Base-by-base conservation (phyloP, 1,140 invertebrate genomes). In the Himalopsyche phryganea region DNA sequence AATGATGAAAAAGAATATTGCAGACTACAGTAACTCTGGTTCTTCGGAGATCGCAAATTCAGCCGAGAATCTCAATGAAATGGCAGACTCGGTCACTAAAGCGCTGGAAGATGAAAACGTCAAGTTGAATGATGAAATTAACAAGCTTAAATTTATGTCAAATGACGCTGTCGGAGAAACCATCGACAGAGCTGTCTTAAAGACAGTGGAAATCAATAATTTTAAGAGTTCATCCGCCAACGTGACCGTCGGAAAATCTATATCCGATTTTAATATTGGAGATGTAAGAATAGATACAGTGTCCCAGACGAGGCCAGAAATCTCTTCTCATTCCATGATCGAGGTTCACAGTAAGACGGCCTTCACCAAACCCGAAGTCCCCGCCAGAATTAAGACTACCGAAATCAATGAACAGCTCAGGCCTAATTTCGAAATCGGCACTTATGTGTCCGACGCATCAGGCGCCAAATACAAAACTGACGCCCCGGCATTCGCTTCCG, bases 1-100 rank as follows among this genome's bases (percentile, higher is more conserved):
- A 28, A 81, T 86, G 58, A 78, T 63, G 6, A 72, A 68, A 46
- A 52, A 57, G 0, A 66, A 68, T 17, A 6, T 32, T 5, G 63
- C 76, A 60, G 73, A 69, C 9, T 76, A 73, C 0, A 74, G 65
- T 41, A 71, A 71, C 62, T 78, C 76, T 28, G 66, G 76, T 46
- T 74, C 76, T 47, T 77, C 73, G 3, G 72, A 75, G 10, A 72
- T 70, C 58, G 66, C 63, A 40, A 69, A 40, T 28, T 60, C 58
- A 7, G 35, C 45, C 2, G 61, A 64, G 35, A 75, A 52, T 65
- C 67, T 48, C 65, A 67, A 55, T 10, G 20, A 63, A 23, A 41
- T 51, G 45, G 50, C 54, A 10, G 19, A 32, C 1, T 10, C 33
- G 11, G 28, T 51, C 23, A 11, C 50, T 6, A 50, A 41, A 19